phyloP scores from a whole-genome alignment of 2,797 vertebrate genomes.

The Muscicapa striata region DNA sequence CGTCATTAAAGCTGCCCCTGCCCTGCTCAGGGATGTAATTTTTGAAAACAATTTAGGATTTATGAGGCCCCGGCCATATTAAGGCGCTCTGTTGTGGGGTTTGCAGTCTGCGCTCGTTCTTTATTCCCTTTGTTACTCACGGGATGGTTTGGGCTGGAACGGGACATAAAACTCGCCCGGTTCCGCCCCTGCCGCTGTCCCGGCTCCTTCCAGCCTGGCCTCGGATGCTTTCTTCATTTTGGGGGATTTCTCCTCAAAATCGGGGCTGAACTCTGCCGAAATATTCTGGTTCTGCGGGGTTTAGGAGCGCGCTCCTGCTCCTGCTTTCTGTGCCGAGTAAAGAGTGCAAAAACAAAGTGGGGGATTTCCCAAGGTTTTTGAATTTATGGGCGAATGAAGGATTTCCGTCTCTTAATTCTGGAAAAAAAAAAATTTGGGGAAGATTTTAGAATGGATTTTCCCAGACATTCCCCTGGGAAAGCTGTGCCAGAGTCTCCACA shows the following conservation, averaged over 20 bases:
- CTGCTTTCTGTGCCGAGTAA: not conserved
- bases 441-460: not conserved
- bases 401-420: not conserved
- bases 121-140: not conserved
- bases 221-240: fast-evolving
- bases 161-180: not conserved
- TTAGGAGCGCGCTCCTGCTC: not conserved
- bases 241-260: not conserved
- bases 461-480: not conserved
- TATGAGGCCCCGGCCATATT: not conserved
- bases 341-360: not conserved
- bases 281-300: not conserved
- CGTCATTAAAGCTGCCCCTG: not conserved
- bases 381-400: not conserved
- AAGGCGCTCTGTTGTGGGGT: not conserved
- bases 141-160: not conserved
- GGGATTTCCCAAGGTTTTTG: fast-evolving
- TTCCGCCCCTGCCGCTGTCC: not conserved
- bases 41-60: not conserved
- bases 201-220: not conserved
- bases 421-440: too few relatives aligned
- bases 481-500: too few relatives aligned
- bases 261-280: fast-evolving
- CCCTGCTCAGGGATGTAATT: not conserved
- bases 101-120: not conserved